Evolutionary conservation across 2,113 vertebrate species (phyloP).

Genomic region (Lophius piscatorius): DNA sequence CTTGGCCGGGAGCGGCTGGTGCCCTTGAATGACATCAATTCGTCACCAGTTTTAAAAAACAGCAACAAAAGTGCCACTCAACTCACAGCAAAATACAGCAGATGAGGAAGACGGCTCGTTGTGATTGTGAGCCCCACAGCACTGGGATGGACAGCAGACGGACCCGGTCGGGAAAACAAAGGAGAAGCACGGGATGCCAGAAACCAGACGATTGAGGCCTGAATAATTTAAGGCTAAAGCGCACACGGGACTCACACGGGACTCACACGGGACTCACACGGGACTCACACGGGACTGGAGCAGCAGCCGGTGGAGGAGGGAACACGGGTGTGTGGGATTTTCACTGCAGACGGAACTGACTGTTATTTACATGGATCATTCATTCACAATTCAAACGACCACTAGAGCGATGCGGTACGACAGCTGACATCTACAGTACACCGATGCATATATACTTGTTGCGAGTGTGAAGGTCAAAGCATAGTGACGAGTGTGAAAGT

Average conservation of each 20-base stretch:
- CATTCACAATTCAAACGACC: slow-evolving; percentile 43
- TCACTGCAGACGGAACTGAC: slow-evolving; percentile 53
- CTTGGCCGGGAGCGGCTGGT: slow-evolving; percentile 28
- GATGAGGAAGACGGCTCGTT: slow-evolving; percentile 24
- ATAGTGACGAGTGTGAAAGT: slow-evolving; percentile 23
- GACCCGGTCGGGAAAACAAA: too few species aligned
- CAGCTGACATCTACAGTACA: slow-evolving; percentile 52
- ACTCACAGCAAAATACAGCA: slow-evolving; percentile 69
- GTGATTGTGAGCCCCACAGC: slow-evolving; percentile 53
- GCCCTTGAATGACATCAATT: slow-evolving; percentile 50
- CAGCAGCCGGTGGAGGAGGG: neutral
- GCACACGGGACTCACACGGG: slow-evolving; percentile 29
- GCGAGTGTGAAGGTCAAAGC: slow-evolving; percentile 38
- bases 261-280: slow-evolving; percentile 41
- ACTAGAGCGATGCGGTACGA: slow-evolving; percentile 42
- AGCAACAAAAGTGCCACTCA: slow-evolving; percentile 48
- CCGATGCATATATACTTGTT: slow-evolving; percentile 44
- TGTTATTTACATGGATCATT: slow-evolving; percentile 55
- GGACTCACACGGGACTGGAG: slow-evolving; percentile 31
- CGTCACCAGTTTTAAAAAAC: slow-evolving; percentile 51
- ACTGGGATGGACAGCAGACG: slow-evolving; percentile 42
- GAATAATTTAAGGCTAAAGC: slow-evolving; percentile 52
- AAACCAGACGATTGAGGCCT: slow-evolving; percentile 19
- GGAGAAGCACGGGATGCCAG: too few species aligned
- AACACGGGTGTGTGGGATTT: slow-evolving; percentile 18